Base-by-base conservation (phyloP, 2,113 vertebrate genomes). In the Menidia beryllina region DNA sequence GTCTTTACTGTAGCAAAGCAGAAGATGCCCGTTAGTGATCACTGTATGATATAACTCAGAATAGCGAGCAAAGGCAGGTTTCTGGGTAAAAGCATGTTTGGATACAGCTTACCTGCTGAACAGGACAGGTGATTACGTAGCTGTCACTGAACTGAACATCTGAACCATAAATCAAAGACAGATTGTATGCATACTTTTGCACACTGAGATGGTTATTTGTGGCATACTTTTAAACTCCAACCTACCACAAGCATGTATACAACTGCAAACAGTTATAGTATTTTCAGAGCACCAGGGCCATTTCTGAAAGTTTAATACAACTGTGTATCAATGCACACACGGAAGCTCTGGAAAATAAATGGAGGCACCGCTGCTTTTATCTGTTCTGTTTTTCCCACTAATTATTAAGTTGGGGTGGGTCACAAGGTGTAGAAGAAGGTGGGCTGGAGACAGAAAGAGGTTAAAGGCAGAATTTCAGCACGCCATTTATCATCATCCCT, bases 201-300 rank as follows among this genome's bases (percentile, higher is more conserved):
- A 65, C 62, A 59, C 54, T 82, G 85, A 89, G 78, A 62, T 72
- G 84, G 81, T 89, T 82, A 89, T 78, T 73, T 89, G 88, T 88
- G 87, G 70, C 77, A 87, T 73, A 89, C 77, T 59, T 45, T 69
- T 71, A 48, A 53, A 67, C 48, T 5, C 23, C 50, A 48, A 78
- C 60, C 21, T 41, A 34, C 10, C 21, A 65, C 27, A 67, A n/a
- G 27, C n/a, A 62, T 38, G 66, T 39, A 63, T 13, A 69, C 17
- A 39, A 24, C 2, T 14, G 26, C 24, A 55, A 14, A 62, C 21
- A 48, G 17, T 26, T n/a, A 45, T n/a, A n/a, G n/a, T n/a, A n/a
- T n/a, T n/a, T n/a, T n/a, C n/a, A n/a, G n/a, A n/a, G n/a, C 2
- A 8, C 13, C 17, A 2, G 41, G 5, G 17, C 41, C 3, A 7